These are phyloP conservation scores for Maccullochella peelii DNA, from an alignment of 2,113 vertebrate species.

Conservation along the genomic window DNA sequence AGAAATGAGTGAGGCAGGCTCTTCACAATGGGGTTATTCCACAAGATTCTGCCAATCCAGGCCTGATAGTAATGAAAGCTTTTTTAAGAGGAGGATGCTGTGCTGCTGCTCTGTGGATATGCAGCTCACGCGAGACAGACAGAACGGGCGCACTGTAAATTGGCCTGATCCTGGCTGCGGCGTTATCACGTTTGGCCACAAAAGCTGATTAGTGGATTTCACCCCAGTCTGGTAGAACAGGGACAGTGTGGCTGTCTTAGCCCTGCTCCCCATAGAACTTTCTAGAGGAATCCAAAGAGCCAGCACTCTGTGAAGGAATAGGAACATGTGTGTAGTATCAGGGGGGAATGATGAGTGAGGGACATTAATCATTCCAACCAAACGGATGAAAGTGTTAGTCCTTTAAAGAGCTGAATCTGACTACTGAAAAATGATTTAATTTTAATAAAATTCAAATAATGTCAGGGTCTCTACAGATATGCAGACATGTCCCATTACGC, in stretches of 20 bases:
- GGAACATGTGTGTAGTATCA: slow-evolving; percentile 42
- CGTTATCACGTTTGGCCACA: slow-evolving; percentile 82
- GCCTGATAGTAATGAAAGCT: slow-evolving; percentile 71
- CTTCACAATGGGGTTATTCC: slow-evolving; percentile 66
- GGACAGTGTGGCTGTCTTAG: slow-evolving; percentile 72
- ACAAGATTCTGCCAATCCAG: slow-evolving; percentile 60
- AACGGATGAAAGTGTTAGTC: slow-evolving; percentile 32
- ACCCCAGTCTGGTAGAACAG: slow-evolving; percentile 57
- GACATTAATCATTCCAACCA: slow-evolving; percentile 34
- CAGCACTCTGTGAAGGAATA: slow-evolving; percentile 47
- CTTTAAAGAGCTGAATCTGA: slow-evolving; percentile 33
- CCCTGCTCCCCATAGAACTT: slow-evolving; percentile 58
- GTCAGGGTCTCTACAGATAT: not conserved
- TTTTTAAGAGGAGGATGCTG: slow-evolving; percentile 71
- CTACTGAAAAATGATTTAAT: not conserved
- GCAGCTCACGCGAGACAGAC: slow-evolving; percentile 61
- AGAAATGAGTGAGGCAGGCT: slow-evolving; percentile 56
- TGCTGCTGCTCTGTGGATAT: slow-evolving; percentile 69
- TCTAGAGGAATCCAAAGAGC: slow-evolving; percentile 62
- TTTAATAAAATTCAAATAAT: not conserved
- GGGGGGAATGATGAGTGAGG: slow-evolving; percentile 29
- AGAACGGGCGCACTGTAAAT: slow-evolving; percentile 68
- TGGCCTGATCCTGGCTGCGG: slow-evolving; percentile 70
- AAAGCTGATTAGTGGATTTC: slow-evolving; percentile 84
- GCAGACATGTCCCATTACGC: not conserved